Base-by-base conservation (phyloP, 2,888 invertebrate species). In the Augochlorella aurata region DNA sequence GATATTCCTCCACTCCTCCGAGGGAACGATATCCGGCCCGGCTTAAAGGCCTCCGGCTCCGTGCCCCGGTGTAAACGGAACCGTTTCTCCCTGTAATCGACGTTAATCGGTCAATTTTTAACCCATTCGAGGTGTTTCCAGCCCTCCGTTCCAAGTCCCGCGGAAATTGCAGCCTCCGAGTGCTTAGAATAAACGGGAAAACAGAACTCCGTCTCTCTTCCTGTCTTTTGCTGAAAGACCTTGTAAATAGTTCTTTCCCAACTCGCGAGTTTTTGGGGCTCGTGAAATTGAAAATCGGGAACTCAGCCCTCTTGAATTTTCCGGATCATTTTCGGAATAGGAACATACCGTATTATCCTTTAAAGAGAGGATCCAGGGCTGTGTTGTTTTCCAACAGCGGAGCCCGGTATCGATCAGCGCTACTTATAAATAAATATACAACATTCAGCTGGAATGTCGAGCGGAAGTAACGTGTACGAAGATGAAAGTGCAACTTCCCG, bases 391-490 rank as follows among this genome's bases (percentile, higher is more conserved):
- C 16, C 54, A 54, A 69, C 61, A 29, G 68, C 38, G 50, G 54
- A 76, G 18, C 38, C 54, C 65, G 49, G 29, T 77, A 82, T 82
- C 82, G 82, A 82, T 74, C 82, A 18, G 69, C 61, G 29, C 54
- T 52, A 71, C 77, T 82, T 82, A 82, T 82, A 75, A 82, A 82
- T 82, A 82, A 82, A 81, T 70, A 66, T 81, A 69, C 72, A 77
- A 77, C 72, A 78, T 82, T 78, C 69, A 69, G 70, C 24, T 74
- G 75, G 83, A 78, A 81, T 82, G 76, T 76, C 78, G 82, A 58
- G 83, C 75, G 83, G 68, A 69, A 82, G 78, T 78, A 76, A 78
- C 74, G 63, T 69, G 65, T 61, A 79, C 66, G 78, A 79, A 72
- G 75, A 63, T 74, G 79, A 70, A 80, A 80, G 70, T 66, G 65